Evolutionary conservation across 2,888 invertebrate species (phyloP), one percentile per base, ranked within the genome.

Genomic region (Idaea biselata): DNA sequence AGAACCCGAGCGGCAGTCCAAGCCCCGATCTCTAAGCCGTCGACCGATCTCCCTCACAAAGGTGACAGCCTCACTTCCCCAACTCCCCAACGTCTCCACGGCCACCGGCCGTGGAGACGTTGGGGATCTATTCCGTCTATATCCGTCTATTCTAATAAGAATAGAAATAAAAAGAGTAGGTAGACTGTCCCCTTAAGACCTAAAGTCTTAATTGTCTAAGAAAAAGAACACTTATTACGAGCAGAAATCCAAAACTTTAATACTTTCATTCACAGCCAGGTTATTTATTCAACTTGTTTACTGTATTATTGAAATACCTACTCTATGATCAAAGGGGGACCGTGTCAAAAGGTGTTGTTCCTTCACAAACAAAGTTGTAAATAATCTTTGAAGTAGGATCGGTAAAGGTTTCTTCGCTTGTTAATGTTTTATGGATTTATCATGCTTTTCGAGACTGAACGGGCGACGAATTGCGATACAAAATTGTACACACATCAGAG

Each of bases 241-340:
- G 25, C 1, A 25, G 14, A 14, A 66, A 60, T 59, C 58, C 60
- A 31, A 18, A 62, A 58, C 58, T 60, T 65, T 62, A 58, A 61
- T 69, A 63, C 65, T 65, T 68, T 54, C 25, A 25, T 25, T 31
- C 17, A 18, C 18, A 17, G 14, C 17, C 6, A 44, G 31, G 55
- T 58, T 67, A 68, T 71, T 69, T 68, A 64, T 64, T 60, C 61
- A 63, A 58, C 60, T 65, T 68, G 65, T 68, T 69, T 69, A 67
- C 65, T 61, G 62, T 69, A 68, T 66, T 68, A 68, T 68, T 69
- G 62, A 58, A 63, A 65, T 44, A 44, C 11, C 11, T 44, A 44
- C 44, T 11, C 44, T 60, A 63, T 64, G 67, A 68, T 71, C 68
- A 69, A 69, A 71, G 63, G 69, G 62, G 62, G 62, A 57, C 59